Evolutionary conservation across 2,113 vertebrate genomes (phyloP), one percentile per base, ranked within the genome.

Genomic region (Dasyurus viverrinus): DNA sequence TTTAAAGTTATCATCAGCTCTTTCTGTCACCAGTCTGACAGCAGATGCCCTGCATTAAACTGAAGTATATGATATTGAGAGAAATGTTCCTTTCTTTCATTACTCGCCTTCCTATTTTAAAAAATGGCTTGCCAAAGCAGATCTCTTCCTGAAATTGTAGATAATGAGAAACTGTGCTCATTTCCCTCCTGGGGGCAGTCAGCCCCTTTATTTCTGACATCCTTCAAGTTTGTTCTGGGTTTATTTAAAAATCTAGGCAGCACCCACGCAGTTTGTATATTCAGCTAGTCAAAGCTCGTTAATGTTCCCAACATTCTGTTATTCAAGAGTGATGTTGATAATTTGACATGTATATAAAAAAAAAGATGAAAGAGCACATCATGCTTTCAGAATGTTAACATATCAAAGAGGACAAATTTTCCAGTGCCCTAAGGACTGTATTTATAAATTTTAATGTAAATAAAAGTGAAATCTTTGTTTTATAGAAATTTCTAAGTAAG

Each of bases 231-330:
- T 96, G 60, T 91, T 95, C 92, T 52, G 23, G 11, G 52, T 96
- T 98, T 97, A 91, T 97, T 98, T 94, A 93, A 94, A 97, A 97
- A 93, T 46, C 6, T 92, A 91, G 47, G 92, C 8, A n/a, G 46
- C 91, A 93, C 92, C 53, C 53, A 95, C 89, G 60, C 12, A 53
- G 23, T 53, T 46, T 93, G 11, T 94, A 36, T 48, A 30, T 27
- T 96, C 89, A 93, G 19, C 25, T 94, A 84, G 16, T 27, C 36
- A 92, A 68, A 54, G 9, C 54, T 97, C 93, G 46, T 94, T 95
- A 91, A 53, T 89, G 42, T 76, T 55, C 47, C 8, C 36, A 76
- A 47, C 23, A 36, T 93, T 92, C 7, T 94, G 10, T 97, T 97
- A 89, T 89, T 25, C n/a, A 84, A 91, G 16, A 93, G 26, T 68